Base-by-base conservation (phyloP, 2,888 invertebrate species). In the Hyposoter didymator region DNA sequence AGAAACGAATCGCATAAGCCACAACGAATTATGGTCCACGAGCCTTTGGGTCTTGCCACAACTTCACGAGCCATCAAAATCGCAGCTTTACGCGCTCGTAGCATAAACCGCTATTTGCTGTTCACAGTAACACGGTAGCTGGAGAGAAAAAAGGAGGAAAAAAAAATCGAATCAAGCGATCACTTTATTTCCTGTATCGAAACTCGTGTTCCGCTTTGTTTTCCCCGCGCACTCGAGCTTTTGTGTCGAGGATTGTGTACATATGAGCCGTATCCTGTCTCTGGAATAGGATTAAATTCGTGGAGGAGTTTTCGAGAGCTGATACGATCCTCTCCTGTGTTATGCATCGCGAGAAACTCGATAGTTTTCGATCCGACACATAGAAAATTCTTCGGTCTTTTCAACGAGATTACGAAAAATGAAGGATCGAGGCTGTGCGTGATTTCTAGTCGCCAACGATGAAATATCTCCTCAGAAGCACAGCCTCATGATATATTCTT, bases 361-460 rank as follows among this genome's bases (percentile, higher is more conserved):
- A 59, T 59, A 14, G 59, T 59, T 59, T 59, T 28, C 28, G 1
- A 28, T 28, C 28, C 5, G 4, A 59, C 4, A 6, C 17, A 28
- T 32, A 7, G 22, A 62, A 62, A 74, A 74, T 17, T 74, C 74
- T 45, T 45, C 59, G 59, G 7, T 22, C 62, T 74, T 32, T 69
- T 43, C 28, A 45, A 62, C 22, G 43, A 32, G 59, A 22, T 59
- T 8, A 17, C 43, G 45, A 45, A 28, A 43, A 43, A 59, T 55
- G 55, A 55, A 55, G 72, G 35, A 55, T 39, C 39, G 35, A 35
- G 12, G 55, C 39, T n/a, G 17, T n/a, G 17, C 39, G 43, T 28
- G 45, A 74, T 74, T 74, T 55, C 55, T 28, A 19, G 39, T 55
- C 28, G 62, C n/a, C 74, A 59, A 45, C 62, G 28, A 43, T 62